Percentiles rank a stretch among this genome's conserved stretches.
These are phyloP conservation scores for Nothocercus nigrocapillus DNA, from an alignment of 2,113 vertebrate species.

Conservation along the genomic window DNA sequence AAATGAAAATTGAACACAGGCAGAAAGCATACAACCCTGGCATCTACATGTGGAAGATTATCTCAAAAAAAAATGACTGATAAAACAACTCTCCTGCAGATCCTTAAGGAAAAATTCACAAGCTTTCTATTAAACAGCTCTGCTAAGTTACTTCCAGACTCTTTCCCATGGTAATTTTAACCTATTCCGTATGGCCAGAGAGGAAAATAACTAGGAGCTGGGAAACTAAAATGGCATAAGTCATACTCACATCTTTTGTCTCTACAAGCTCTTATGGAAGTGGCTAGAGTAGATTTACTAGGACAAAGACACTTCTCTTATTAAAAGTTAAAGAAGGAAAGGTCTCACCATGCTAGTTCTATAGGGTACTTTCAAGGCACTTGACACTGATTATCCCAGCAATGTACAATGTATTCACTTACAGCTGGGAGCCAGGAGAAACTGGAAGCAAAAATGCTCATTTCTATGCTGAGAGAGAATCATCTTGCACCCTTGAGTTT, in stretches of 20 bases:
- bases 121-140: not conserved
- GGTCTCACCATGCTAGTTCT: not conserved
- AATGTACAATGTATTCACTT: not conserved
- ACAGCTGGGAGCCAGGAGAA: not conserved
- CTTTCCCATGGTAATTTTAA: not conserved
- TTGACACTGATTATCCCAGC: not conserved
- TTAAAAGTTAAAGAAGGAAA: not conserved
- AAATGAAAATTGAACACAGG: not conserved
- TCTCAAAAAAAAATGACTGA: slow-evolving; percentile 10
- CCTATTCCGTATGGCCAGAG: not conserved
- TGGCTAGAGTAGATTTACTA: not conserved
- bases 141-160: not conserved
- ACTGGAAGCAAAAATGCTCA: not conserved
- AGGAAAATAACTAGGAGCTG: not conserved
- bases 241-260: not conserved
- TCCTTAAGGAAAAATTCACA: not conserved
- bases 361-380: not conserved
- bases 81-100: not conserved
- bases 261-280: not conserved
- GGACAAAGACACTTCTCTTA: not conserved
- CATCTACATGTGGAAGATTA: not conserved
- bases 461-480: not conserved
- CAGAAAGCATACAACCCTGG: not conserved
- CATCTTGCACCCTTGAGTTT: not conserved
- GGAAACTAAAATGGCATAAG: not conserved